A percentile compares a stretch with the other conserved stretches of the same genome.
phyloP scores from a whole-genome alignment of 2,113 vertebrate genomes.

The Silurus glanis region DNA sequence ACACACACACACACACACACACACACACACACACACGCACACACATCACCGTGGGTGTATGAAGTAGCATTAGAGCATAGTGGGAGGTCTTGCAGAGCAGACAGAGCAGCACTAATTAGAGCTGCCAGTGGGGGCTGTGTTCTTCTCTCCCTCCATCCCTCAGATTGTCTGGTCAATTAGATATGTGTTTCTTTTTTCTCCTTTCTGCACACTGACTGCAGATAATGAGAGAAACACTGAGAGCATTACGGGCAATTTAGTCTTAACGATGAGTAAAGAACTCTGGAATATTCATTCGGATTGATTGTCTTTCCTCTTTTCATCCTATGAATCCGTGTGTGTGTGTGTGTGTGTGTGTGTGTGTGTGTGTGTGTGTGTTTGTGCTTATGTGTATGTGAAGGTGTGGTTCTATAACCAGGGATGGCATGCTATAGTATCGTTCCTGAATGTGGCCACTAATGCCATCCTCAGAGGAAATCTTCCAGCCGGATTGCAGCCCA shows the following conservation, averaged over 20 bases:
- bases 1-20: background rate
- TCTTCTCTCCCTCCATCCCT: conserved; percentile 16
- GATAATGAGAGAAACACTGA: conserved; percentile 34
- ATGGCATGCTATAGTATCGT: conserved; percentile 88
- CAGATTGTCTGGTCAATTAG: conserved; percentile 35
- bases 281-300: conserved; percentile 17
- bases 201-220: background rate
- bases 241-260: conserved; percentile 31
- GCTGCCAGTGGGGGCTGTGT: conserved; percentile 34
- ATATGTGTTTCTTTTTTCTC: background rate
- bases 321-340: background rate
- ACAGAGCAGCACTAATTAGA: conserved; percentile 42
- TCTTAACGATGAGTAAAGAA: conserved; percentile 35
- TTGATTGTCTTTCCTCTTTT: conserved; percentile 20
- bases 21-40: background rate
- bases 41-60: background rate
- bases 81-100: conserved; percentile 31
- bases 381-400: conserved; percentile 60
- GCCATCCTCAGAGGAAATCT: conserved; percentile 88
- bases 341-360: background rate
- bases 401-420: conserved; percentile 98
- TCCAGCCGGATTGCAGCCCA: conserved; percentile 73
- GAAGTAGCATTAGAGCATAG: conserved; percentile 22
- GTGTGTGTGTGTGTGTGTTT: background rate
- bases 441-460: conserved; percentile 90